These are phyloP conservation scores for Bufo bufo DNA, from an alignment of 2,113 vertebrate species.

Conservation along the genomic window DNA sequence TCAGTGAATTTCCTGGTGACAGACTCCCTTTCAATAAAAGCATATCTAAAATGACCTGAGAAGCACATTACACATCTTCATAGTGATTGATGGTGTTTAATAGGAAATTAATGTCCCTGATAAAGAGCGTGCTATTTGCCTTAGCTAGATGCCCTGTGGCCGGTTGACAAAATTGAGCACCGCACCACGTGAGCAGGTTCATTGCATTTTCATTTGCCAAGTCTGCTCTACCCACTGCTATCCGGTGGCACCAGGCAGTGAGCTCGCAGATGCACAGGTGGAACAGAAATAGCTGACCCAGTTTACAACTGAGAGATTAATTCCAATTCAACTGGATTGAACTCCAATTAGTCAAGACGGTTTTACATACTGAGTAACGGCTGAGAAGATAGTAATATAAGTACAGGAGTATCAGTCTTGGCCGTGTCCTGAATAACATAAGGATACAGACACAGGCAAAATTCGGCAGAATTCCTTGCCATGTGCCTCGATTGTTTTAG, in stretches of 20 bases:
- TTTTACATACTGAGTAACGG: not conserved
- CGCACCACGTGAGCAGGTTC: not conserved
- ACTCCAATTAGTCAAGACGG: not conserved
- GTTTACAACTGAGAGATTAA: conserved; percentile 4
- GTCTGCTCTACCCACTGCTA: not conserved
- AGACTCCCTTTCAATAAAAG: too few species aligned
- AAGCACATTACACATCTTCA: not conserved
- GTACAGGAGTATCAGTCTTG: not conserved
- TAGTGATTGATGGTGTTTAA: not conserved
- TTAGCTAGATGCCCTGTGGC: not conserved
- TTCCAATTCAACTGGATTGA: conserved; percentile 17
- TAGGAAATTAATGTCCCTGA: not conserved
- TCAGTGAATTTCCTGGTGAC: too few species aligned
- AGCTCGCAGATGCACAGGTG: not conserved
- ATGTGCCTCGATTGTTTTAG: too few species aligned
- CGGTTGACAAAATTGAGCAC: not conserved
- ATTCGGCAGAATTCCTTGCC: not conserved
- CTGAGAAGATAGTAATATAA: not conserved
- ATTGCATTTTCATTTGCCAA: not conserved
- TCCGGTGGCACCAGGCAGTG: not conserved
- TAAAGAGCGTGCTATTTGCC: not conserved
- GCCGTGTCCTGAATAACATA: not conserved
- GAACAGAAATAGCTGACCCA: conserved; percentile 23
- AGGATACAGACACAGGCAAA: not conserved
- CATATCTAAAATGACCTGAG: too few species aligned